Conservation (phyloP, 2,113 vertebrate species). For the Nothocercus julius region DNA sequence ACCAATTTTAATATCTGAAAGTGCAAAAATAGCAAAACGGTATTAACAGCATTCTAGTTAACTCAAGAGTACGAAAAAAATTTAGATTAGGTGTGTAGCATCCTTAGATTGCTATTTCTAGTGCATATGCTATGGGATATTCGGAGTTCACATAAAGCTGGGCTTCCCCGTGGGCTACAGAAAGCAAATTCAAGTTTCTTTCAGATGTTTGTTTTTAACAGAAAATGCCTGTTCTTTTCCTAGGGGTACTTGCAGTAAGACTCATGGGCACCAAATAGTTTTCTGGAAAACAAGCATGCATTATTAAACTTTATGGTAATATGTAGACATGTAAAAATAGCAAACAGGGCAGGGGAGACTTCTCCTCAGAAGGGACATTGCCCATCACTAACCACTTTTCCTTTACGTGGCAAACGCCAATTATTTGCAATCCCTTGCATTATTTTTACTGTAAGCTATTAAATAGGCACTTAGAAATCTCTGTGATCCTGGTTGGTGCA, state of each 20-base stretch:
- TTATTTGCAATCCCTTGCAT: not conserved
- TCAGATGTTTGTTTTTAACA: not conserved
- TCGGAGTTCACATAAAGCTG: not conserved
- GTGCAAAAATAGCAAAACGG: rapidly evolving
- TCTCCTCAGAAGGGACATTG: not conserved
- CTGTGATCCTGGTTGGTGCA: rapidly evolving
- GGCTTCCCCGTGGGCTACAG: not conserved
- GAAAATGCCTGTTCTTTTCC: not conserved
- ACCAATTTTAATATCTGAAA: not conserved
- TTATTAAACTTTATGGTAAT: not conserved
- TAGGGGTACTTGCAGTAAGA: not conserved
- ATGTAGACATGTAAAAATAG: not conserved
- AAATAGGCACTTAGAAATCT: not conserved
- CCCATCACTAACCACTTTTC: not conserved
- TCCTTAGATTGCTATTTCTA: not conserved
- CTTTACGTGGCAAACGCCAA: not conserved
- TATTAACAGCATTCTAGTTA: not conserved
- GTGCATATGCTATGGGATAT: not conserved
- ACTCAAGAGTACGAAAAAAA: not conserved
- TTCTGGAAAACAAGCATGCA: not conserved
- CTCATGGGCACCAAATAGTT: rapidly evolving
- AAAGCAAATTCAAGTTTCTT: not conserved
- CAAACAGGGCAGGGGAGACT: not conserved
- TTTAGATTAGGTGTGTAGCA: not conserved
- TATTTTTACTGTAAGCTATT: not conserved